These are phyloP conservation scores for Artemisiospiza belli DNA, from an alignment of 2,113 vertebrate species.

Conservation along the genomic window DNA sequence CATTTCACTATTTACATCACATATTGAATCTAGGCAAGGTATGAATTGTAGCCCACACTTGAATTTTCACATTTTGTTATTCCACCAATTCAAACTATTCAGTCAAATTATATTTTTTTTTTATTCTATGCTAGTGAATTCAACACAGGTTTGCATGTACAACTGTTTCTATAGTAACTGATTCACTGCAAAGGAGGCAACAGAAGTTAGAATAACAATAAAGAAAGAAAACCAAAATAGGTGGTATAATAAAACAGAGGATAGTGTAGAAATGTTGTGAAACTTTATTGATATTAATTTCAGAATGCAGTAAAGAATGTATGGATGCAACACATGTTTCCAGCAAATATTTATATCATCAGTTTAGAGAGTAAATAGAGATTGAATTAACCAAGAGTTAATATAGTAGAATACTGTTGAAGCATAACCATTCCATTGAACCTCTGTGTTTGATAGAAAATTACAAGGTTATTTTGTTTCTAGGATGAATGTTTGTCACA, in stretches of 20 bases:
- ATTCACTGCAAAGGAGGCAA: neutral
- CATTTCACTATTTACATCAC: neutral
- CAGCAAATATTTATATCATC: neutral
- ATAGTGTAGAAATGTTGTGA: neutral
- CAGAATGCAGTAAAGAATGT: neutral
- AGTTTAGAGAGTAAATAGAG: neutral
- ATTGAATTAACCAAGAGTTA: neutral
- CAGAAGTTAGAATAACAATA: neutral
- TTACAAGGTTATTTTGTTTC: neutral
- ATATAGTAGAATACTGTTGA: neutral
- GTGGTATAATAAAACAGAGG: neutral
- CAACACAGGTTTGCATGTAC: neutral
- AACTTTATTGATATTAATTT: neutral
- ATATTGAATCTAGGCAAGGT: neutral
- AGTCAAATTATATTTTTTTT: neutral
- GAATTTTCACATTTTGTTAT: neutral
- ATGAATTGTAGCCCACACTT: neutral
- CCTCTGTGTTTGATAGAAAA: neutral
- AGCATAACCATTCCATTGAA: neutral
- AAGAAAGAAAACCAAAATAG: neutral
- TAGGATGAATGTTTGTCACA: neutral
- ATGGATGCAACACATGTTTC: neutral
- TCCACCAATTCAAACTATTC: neutral
- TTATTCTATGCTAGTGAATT: neutral
- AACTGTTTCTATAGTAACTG: conserved; percentile 24